Percentiles rank a stretch among this genome's conserved stretches.
phyloP scores from a whole-genome alignment of 2,888 invertebrate species.

The Hedychridium roseum region DNA sequence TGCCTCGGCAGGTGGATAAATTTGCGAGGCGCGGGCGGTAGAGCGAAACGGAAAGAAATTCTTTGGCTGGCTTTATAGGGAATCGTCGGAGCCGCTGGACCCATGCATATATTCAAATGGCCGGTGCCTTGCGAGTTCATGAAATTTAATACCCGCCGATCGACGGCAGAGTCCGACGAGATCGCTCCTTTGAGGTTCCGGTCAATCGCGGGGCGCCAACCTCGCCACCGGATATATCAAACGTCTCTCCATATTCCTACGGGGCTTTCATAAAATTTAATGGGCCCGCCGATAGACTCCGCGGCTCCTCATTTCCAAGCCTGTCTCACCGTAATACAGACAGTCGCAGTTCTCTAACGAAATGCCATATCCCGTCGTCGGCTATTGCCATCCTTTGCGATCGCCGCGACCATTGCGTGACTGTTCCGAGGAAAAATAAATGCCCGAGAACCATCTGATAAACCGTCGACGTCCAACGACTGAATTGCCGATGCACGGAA shows the following conservation, averaged over 20 bases:
- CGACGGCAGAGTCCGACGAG: conserved; percentile 16
- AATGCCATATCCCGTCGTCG: no score
- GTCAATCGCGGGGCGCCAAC: conserved; percentile 26
- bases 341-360: no score
- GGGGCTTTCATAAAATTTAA: conserved; percentile 34
- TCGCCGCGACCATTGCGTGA: no score
- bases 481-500: no score
- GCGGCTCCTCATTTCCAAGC: no score
- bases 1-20: no score
- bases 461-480: no score
- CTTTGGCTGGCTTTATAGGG: neutral
- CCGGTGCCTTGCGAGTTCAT: conserved; percentile 23
- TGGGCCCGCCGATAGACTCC: conserved; percentile 13
- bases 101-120: conserved; percentile 27
- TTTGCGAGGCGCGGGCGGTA: no score
- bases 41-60: neutral
- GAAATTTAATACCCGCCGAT: conserved; percentile 30
- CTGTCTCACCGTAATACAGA: no score
- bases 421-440: no score
- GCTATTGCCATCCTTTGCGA: no score
- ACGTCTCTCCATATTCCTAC: conserved; percentile 13
- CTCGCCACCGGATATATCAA: conserved; percentile 24
- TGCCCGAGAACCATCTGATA: no score
- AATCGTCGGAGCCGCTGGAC: neutral
- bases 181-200: conserved; percentile 37